These are phyloP conservation scores for Chloropsis hardwickii DNA, from an alignment of 2,113 vertebrate species.

Conservation along the genomic window DNA sequence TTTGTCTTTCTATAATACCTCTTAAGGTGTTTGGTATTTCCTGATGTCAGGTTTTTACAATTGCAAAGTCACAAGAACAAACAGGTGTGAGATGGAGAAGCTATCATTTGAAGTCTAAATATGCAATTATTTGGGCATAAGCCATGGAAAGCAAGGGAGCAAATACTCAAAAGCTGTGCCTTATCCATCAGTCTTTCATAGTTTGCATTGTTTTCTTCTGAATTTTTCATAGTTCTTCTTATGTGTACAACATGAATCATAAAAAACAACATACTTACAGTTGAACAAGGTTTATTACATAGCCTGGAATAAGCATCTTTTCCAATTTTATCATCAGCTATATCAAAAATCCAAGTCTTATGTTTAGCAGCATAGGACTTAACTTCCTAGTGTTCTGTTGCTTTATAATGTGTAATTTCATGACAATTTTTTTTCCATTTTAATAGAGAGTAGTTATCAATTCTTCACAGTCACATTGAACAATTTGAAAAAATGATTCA, in stretches of 20 bases:
- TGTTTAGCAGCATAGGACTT: neutral
- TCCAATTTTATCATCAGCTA: neutral
- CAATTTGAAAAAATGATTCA: neutral
- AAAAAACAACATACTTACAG: neutral
- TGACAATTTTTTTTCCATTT: neutral
- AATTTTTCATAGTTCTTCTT: neutral
- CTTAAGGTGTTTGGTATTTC: neutral
- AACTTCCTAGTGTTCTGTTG: neutral
- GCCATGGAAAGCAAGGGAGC: neutral
- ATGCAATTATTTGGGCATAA: neutral
- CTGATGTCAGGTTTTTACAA: neutral
- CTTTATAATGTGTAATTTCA: neutral
- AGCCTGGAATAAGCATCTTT: neutral
- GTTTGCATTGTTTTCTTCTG: neutral
- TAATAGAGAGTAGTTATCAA: neutral
- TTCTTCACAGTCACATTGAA: neutral
- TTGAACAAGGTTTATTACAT: neutral
- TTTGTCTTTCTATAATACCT: neutral
- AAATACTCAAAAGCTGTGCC: neutral
- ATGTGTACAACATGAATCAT: fast-evolving
- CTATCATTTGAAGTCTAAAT: neutral
- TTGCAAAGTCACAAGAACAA: neutral
- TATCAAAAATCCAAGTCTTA: neutral
- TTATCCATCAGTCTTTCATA: neutral
- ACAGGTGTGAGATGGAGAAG: neutral